These are phyloP conservation scores for Aplidium turbinatum DNA, from an alignment of 23 tunicate species.

Conservation along the genomic window DNA sequence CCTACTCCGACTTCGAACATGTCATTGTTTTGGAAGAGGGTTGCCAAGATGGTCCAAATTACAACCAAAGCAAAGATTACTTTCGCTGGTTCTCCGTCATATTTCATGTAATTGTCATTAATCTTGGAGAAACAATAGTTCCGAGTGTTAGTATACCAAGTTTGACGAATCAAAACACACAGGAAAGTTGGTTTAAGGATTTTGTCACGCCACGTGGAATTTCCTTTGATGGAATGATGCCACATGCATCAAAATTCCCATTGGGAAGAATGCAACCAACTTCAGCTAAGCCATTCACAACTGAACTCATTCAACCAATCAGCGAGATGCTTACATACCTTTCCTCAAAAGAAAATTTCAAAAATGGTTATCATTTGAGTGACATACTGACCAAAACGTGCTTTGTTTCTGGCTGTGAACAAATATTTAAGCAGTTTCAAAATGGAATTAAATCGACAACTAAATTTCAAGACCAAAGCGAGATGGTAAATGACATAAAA, in stretches of 20 bases:
- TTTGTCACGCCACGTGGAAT: constrained; percentile 4
- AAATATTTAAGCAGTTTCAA: constrained; percentile 9
- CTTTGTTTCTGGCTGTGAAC: constrained; percentile 17
- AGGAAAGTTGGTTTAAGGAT: no score
- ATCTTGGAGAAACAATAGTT: constrained; percentile 17
- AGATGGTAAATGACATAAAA: neutral
- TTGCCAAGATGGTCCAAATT: no score
- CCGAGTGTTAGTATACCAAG: no score
- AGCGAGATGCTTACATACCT: constrained; percentile 12
- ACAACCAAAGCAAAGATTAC: constrained; percentile 14
- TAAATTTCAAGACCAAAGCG: no score
- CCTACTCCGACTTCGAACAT: constrained; percentile 16
- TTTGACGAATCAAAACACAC: no score
- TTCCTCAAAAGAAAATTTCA: neutral
- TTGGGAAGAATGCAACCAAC: constrained; percentile 6
- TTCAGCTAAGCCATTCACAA: neutral
- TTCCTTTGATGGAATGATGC: no score
- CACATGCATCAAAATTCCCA: neutral
- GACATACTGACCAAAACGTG: constrained; percentile 18
- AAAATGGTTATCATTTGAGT: neutral
- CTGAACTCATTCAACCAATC: constrained; percentile 21
- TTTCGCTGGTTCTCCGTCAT: constrained; percentile 38
- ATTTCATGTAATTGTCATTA: constrained; percentile 21
- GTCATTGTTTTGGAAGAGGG: constrained; percentile 22
- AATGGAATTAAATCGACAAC: constrained; percentile 14